These are phyloP conservation scores for Helicolenus hilgendorfi DNA, from an alignment of 2,797 vertebrate genomes.

Conservation along the genomic window DNA sequence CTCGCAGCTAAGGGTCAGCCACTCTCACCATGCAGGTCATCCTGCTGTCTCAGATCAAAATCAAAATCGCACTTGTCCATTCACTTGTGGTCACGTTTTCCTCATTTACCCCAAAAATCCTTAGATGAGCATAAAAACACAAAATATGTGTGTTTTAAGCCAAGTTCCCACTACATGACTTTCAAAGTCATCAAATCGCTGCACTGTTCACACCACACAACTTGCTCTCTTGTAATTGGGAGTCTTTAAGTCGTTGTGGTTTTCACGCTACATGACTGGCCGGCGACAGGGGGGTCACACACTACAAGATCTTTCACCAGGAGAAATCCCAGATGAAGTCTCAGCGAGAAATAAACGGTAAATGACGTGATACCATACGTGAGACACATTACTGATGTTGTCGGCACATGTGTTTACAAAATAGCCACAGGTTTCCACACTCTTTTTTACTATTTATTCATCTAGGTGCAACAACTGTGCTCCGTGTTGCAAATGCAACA, in stretches of 20 bases:
- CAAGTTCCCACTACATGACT: no score
- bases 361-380: no score
- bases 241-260: not conserved
- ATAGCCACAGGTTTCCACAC: no score
- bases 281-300: not conserved
- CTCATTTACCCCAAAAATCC: not conserved
- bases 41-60: conserved; percentile 46
- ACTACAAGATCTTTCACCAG: not conserved
- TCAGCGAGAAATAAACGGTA: not conserved
- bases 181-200: not conserved
- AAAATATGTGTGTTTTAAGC: not conserved
- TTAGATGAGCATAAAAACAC: not conserved
- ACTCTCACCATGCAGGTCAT: conserved; percentile 14
- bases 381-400: no score
- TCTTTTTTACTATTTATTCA: no score
- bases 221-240: no score
- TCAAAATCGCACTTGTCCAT: conserved; percentile 44
- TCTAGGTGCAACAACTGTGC: no score
- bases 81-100: not conserved
- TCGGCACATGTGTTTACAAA: no score
- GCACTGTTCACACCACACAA: no score
- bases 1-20: conserved; percentile 56
- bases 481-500: not conserved
- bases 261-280: not conserved
- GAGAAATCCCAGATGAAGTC: not conserved